A percentile compares a stretch with the other conserved stretches of the same genome.
Conservation (phyloP, 2,113 vertebrate species). For the Lipophrys pholis region DNA sequence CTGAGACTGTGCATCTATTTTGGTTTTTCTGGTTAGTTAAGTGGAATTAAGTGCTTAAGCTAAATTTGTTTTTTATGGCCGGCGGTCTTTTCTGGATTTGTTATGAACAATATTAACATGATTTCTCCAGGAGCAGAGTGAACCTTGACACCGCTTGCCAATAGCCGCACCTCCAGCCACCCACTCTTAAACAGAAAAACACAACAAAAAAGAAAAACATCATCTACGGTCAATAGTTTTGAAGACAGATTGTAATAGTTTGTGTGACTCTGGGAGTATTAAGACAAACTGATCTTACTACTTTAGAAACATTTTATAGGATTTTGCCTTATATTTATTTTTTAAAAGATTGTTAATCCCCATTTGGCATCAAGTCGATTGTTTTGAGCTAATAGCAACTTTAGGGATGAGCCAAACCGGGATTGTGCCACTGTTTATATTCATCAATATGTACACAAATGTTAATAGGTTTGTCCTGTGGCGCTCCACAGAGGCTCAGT, state of each 20-base stretch:
- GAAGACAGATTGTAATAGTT: background rate
- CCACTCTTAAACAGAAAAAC: background rate
- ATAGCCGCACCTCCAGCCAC: background rate
- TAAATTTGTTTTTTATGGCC: conserved; percentile 26
- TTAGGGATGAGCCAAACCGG: conserved; percentile 44
- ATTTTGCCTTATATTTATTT: conserved; percentile 16
- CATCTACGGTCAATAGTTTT: conserved; percentile 31
- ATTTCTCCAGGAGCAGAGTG: conserved; percentile 28
- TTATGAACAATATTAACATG: conserved; percentile 23
- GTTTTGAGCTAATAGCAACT: conserved; percentile 43
- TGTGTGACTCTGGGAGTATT: conserved; percentile 28
- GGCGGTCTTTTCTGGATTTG: conserved; percentile 2
- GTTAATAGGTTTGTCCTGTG: conserved; percentile 26
- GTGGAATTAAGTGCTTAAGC: conserved; percentile 18
- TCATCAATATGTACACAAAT: conserved; percentile 54
- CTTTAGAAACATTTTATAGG: conserved; percentile 35
- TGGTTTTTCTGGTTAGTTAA: conserved; percentile 29
- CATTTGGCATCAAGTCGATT: conserved; percentile 21
- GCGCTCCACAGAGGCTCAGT: conserved; percentile 28
- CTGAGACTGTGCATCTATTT: conserved; percentile 26
- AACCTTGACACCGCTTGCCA: conserved; percentile 7
- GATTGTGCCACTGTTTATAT: conserved; percentile 28
- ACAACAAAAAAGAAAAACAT: background rate
- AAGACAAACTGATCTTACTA: conserved; percentile 35
- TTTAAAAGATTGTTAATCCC: conserved; percentile 26